phyloP scores from a whole-genome alignment of 2,797 vertebrate species.

The Cryptoprocta ferox region DNA sequence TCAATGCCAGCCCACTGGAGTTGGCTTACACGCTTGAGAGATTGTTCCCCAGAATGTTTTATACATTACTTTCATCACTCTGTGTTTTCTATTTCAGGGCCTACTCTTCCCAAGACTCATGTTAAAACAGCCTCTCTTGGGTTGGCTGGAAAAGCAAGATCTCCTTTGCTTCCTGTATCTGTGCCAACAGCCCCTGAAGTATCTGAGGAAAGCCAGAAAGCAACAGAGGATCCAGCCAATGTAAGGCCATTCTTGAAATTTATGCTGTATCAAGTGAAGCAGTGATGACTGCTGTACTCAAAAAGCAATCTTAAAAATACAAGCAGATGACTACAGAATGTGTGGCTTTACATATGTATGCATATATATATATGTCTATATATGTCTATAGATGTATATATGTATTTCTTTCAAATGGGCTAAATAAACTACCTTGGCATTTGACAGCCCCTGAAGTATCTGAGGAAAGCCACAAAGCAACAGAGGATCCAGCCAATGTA shows the following conservation, averaged over 20 bases:
- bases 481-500: conserved; percentile 93
- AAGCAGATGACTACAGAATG: neutral
- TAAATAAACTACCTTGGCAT: neutral
- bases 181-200: conserved; percentile 96
- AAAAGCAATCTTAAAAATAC: neutral
- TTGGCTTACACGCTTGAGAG: neutral
- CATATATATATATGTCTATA: too few species aligned
- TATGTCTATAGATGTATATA: neutral
- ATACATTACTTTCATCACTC: neutral
- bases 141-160: conserved; percentile 94
- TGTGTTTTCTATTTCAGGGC: conserved; percentile 86
- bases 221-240: conserved; percentile 91
- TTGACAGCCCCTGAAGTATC: conserved; percentile 94
- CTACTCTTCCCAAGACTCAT: conserved; percentile 93
- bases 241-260: conserved; percentile 86
- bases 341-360: neutral
- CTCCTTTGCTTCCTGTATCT: conserved; percentile 95
- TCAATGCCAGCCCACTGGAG: neutral
- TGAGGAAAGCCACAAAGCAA: conserved; percentile 92
- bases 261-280: neutral
- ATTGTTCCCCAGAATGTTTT: neutral
- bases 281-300: neutral
- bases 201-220: conserved; percentile 92
- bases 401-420: neutral
- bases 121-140: conserved; percentile 97